Percentiles rank a stretch among this genome's conserved stretches.
These are phyloP conservation scores for Halyomorpha halys DNA, from an alignment of 1,140 invertebrate species.

Conservation along the genomic window DNA sequence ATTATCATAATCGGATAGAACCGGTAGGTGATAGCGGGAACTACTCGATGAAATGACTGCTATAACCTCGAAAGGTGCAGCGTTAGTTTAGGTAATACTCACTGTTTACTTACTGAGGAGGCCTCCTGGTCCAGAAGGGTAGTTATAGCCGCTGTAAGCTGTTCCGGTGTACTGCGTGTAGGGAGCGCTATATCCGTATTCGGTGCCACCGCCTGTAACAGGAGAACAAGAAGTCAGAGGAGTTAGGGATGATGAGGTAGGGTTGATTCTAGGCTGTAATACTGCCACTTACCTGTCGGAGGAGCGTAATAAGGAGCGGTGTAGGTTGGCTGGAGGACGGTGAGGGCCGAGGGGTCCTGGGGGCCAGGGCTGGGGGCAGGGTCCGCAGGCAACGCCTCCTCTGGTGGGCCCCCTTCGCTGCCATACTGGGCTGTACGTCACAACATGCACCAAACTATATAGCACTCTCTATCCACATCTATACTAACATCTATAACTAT, in stretches of 20 bases:
- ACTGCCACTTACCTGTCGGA: conserved; percentile 34
- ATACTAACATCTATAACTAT: no score
- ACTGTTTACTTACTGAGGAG: conserved; percentile 72
- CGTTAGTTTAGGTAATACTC: conserved; percentile 41
- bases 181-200: conserved; percentile 53
- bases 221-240: not conserved
- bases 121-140: conserved; percentile 56
- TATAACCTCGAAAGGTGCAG: not conserved
- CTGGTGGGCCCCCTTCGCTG: conserved; percentile 37
- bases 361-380: conserved; percentile 38
- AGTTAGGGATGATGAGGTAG: not conserved
- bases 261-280: not conserved
- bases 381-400: conserved; percentile 44
- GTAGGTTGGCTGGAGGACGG: conserved; percentile 42
- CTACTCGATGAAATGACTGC: no score
- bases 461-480: no score
- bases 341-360: conserved; percentile 40
- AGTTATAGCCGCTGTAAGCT: conserved; percentile 56
- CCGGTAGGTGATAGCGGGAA: no score
- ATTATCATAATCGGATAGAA: no score
- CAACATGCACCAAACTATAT: not conserved
- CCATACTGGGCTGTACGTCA: conserved; percentile 33
- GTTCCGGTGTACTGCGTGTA: conserved; percentile 62
- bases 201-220: conserved; percentile 44
- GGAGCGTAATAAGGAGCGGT: conserved; percentile 38